Percentiles rank a stretch among this genome's conserved stretches.
Evolutionary conservation across 2,888 invertebrate species (phyloP).

Genomic region (Ceriagrion tenellum): DNA sequence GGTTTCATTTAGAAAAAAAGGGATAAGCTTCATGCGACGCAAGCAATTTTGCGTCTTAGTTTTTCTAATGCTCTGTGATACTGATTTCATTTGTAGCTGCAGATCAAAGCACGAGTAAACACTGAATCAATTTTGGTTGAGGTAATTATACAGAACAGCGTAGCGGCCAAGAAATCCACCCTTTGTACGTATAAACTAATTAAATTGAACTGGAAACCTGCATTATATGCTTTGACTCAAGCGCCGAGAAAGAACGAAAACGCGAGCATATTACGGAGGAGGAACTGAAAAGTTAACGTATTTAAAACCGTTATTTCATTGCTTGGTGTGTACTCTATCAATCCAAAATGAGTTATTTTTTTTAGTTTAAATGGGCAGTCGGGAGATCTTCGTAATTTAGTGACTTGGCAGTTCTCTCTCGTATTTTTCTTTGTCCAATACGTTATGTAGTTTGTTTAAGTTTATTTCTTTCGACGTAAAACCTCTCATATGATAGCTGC

Average conservation of each 20-base stretch:
- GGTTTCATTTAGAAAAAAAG: no score
- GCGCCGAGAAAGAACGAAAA: background rate
- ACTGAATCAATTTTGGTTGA: no score
- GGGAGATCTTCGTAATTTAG: background rate
- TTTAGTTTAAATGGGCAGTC: background rate
- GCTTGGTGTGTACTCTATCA: background rate
- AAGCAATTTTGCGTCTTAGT: no score
- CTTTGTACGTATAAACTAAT: background rate
- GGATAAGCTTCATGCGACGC: no score
- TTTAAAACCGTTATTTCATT: background rate
- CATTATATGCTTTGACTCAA: background rate
- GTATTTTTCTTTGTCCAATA: background rate
- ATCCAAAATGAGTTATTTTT: background rate
- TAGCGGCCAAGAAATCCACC: no score
- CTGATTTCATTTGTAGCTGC: no score
- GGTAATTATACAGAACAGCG: no score
- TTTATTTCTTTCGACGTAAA: background rate
- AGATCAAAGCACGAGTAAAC: no score
- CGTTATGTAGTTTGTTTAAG: background rate
- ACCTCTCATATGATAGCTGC: background rate
- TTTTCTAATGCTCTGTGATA: no score
- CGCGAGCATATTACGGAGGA: background rate
- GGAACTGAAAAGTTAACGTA: background rate
- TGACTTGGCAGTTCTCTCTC: background rate
- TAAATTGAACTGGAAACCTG: background rate